Evolutionary conservation across 1,140 invertebrate genomes (phyloP).

Genomic region (Neodiprion fabricii): DNA sequence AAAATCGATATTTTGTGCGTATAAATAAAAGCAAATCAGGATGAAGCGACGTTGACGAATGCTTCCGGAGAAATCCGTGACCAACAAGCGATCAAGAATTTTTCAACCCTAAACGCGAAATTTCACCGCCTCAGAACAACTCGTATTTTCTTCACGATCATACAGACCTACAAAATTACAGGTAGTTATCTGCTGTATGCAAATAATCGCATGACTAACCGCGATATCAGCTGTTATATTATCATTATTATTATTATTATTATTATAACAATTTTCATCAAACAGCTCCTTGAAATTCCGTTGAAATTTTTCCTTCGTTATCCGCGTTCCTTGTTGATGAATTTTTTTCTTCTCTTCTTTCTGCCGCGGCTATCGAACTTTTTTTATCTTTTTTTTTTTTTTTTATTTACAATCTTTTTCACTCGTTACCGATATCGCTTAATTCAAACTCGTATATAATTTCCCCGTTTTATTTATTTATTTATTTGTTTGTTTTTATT

Average conservation of each 20-base stretch:
- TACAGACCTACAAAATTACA: too few species aligned
- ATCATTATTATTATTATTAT: too few species aligned
- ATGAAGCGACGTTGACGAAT: background rate
- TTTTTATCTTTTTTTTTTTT: background rate
- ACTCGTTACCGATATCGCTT: background rate
- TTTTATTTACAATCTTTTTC: background rate
- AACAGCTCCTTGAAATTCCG: too few species aligned
- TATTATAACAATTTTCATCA: too few species aligned
- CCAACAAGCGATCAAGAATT: background rate
- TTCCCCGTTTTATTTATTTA: background rate
- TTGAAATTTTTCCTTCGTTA: too few species aligned
- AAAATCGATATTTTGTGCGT: conserved; percentile 3
- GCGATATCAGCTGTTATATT: too few species aligned
- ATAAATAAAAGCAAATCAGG: conserved; percentile 4
- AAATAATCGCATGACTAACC: too few species aligned
- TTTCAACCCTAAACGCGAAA: background rate
- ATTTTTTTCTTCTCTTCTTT: too few species aligned
- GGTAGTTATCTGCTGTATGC: too few species aligned
- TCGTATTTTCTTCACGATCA: too few species aligned
- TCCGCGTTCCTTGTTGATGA: too few species aligned
- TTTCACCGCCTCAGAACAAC: background rate
- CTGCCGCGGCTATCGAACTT: background rate
- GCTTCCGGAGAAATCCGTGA: background rate
- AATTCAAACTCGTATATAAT: background rate
- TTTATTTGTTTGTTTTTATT: background rate